Evolutionary conservation across 2,113 vertebrate genomes (phyloP), one percentile per base, ranked within the genome.

Genomic region (Semnopithecus entellus): DNA sequence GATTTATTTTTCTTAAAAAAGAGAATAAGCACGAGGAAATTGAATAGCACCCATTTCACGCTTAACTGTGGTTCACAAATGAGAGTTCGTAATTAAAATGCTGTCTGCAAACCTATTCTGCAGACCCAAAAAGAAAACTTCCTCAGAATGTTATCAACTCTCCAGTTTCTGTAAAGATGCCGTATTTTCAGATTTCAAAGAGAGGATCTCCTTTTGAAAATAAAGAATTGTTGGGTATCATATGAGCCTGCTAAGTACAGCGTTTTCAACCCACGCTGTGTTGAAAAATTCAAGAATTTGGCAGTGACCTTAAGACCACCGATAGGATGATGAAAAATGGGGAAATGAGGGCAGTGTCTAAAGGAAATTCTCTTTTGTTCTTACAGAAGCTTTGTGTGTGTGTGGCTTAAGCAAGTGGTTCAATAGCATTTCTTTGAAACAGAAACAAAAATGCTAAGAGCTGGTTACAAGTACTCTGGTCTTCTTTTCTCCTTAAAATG

Each of bases 131-230:
- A 91, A 96, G 35, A 52, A 97, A 98, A 98, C 92, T 96, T 94
- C 95, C 90, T 97, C 88, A 23, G 95, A 97, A 97, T 97, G 96
- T 88, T 98, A 96, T 98, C 95, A 95, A 97, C 95, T 96, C 88
- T 91, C 55, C 92, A 61, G 92, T 97, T 98, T 98, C 96, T 98
- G 98, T 97, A 97, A 97, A 96, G 97, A 97, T 91, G 96, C 32
- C 7, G 92, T 12, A 94, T 95, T 97, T 98, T 98, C 98, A 97
- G 96, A 95, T 98, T 98, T 98, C 98, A 98, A 94, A 96, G 80
- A 92, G 88, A 95, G 88, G 45, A 66, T 97, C 81, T 98, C 89
- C 96, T 98, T 98, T 97, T 94, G 93, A 98, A 97, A 98, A 97
- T 97, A 97, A 97, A 96, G 97, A 95, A 97, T 97, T 92, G 66